A percentile compares a stretch with the other conserved stretches of the same genome.
Evolutionary conservation across 2,797 vertebrate species (phyloP).

Genomic region (Macroramphosus scolopax): DNA sequence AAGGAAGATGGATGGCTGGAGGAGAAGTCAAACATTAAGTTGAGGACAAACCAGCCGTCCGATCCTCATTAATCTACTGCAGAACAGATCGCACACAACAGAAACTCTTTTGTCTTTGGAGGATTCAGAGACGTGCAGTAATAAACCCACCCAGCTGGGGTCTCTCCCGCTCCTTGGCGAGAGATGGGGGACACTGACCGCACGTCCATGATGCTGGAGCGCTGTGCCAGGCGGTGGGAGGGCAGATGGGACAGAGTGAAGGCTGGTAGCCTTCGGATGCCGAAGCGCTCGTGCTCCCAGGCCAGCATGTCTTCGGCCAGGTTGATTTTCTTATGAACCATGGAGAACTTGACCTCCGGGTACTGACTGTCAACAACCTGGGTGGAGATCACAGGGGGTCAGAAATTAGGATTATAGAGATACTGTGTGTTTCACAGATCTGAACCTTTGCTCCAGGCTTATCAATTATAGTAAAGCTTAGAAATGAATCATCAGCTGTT

Average conservation of each 20-base stretch:
- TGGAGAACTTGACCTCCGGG: slow-evolving; percentile 92
- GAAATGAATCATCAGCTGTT: too few species aligned
- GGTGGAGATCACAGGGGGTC: not conserved
- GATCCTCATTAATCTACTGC: too few species aligned
- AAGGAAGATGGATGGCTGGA: not conserved
- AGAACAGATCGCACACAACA: too few species aligned
- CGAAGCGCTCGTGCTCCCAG: slow-evolving; percentile 98
- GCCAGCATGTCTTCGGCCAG: slow-evolving; percentile 95
- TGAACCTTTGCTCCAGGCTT: too few species aligned
- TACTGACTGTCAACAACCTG: slow-evolving; percentile 87
- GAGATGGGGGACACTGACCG: slow-evolving; percentile 84
- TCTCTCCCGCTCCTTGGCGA: slow-evolving; percentile 76
- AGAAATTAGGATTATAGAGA: too few species aligned
- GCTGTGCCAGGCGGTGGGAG: slow-evolving; percentile 87
- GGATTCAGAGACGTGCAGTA: slow-evolving; percentile 60
- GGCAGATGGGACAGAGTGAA: slow-evolving; percentile 95
- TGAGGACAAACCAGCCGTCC: too few species aligned
- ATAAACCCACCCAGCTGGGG: slow-evolving; percentile 79
- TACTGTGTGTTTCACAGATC: too few species aligned
- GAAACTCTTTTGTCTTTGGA: slow-evolving; percentile 10
- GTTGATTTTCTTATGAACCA: slow-evolving; percentile 99
- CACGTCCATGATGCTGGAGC: slow-evolving; percentile 97
- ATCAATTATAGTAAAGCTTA: too few species aligned
- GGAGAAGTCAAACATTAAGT: too few species aligned
- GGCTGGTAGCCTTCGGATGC: slow-evolving; percentile 92